Conservation (phyloP, 1,140 invertebrate species). For the Kradibia gibbosae region DNA sequence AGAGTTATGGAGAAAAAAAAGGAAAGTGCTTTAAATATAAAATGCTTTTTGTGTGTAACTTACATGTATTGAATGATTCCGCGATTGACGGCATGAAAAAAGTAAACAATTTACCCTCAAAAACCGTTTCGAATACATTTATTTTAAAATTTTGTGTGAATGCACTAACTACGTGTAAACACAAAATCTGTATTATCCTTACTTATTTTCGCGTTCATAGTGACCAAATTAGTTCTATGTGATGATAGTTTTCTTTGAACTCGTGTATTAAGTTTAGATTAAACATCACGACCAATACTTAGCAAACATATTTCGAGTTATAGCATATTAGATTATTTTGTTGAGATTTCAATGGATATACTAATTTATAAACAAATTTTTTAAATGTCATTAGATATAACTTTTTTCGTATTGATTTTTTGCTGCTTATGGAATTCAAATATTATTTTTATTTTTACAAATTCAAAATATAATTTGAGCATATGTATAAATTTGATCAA, state of each 20-base stretch:
- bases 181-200: slow-evolving; percentile 50
- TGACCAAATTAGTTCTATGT: not conserved
- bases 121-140: slow-evolving; percentile 64
- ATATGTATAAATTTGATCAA: too few species aligned
- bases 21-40: slow-evolving; percentile 54
- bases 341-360: not conserved
- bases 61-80: slow-evolving; percentile 72
- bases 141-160: slow-evolving; percentile 61
- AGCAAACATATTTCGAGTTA: slow-evolving; percentile 27
- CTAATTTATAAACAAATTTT: not conserved
- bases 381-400: too few species aligned
- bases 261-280: slow-evolving; percentile 20
- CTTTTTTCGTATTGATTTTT: too few species aligned
- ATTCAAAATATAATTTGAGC: too few species aligned
- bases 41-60: slow-evolving; percentile 62
- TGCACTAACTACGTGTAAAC: slow-evolving; percentile 67
- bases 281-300: not conserved
- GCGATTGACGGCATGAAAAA: slow-evolving; percentile 72
- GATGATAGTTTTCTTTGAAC: slow-evolving; percentile 16
- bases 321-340: slow-evolving; percentile 14
- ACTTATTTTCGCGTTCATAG: slow-evolving; percentile 30
- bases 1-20: slow-evolving; percentile 39
- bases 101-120: slow-evolving; percentile 69
- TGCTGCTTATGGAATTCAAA: too few species aligned
- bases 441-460: too few species aligned